These are phyloP conservation scores for Thelaira solivaga DNA, from an alignment of 2,888 invertebrate genomes.

Conservation along the genomic window DNA sequence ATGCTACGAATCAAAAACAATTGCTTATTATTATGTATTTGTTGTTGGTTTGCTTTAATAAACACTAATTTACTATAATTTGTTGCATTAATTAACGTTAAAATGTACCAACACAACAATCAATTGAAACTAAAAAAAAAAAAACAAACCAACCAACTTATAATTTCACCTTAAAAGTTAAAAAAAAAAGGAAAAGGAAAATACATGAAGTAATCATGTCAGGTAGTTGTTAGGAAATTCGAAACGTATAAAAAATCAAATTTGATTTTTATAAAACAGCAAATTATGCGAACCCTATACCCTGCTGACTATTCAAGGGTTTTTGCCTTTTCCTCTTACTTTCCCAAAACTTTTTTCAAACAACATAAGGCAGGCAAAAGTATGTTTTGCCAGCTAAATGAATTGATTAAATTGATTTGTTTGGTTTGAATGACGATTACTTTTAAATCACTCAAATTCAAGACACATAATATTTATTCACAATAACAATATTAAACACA, in stretches of 20 bases:
- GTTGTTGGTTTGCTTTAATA: constrained; percentile 36
- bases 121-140: no score
- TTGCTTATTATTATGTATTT: constrained; percentile 29
- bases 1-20: constrained; percentile 13
- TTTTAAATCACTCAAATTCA: neutral
- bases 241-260: neutral
- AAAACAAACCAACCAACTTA: no score
- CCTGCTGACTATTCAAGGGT: no score
- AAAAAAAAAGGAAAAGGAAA: neutral
- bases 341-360: no score
- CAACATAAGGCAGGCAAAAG: no score
- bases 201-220: constrained; percentile 22
- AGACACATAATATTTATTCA: neutral
- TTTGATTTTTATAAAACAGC: no score
- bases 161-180: constrained; percentile 35
- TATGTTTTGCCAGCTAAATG: no score
- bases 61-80: constrained; percentile 36
- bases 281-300: no score
- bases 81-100: constrained; percentile 45
- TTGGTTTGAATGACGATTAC: no score
- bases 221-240: no score
- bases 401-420: no score
- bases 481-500: neutral
- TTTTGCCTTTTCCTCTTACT: no score
- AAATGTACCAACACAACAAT: constrained; percentile 32